These are phyloP conservation scores for Stomorhina lunata DNA, from an alignment of 2,888 invertebrate species.

Conservation along the genomic window DNA sequence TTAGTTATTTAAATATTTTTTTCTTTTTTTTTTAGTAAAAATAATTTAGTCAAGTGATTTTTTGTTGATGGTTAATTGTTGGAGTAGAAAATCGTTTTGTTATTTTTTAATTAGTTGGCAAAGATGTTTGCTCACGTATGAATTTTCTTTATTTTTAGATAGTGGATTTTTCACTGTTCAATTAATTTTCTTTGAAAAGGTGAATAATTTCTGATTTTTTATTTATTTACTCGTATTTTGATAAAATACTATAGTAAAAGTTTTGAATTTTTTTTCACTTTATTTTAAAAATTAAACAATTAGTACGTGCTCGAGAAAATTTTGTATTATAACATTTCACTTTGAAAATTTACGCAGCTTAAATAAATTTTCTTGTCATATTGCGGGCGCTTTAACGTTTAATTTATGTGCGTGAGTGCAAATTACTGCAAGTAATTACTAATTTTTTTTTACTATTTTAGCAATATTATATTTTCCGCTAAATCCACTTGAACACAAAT, in stretches of 20 bases:
- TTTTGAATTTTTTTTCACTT: slow-evolving; percentile 14
- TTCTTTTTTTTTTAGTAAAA: slow-evolving; percentile 5
- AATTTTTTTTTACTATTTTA: not conserved
- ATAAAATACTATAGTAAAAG: slow-evolving; percentile 25
- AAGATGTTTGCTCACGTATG: slow-evolving; percentile 25
- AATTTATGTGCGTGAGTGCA: slow-evolving; percentile 35
- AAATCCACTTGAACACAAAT: not conserved
- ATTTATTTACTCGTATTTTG: slow-evolving; percentile 32
- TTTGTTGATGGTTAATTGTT: slow-evolving; percentile 4
- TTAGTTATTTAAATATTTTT: slow-evolving; percentile 11
- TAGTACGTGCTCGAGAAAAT: slow-evolving; percentile 44
- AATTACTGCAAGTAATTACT: not conserved
- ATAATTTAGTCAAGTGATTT: not conserved
- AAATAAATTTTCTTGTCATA: slow-evolving; percentile 18
- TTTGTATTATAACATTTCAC: not conserved
- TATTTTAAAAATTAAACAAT: slow-evolving; percentile 25
- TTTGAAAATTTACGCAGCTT: slow-evolving; percentile 47
- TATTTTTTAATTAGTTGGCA: slow-evolving; percentile 46
- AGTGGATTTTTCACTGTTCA: not conserved
- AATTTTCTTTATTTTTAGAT: slow-evolving; percentile 32
- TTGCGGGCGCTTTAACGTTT: slow-evolving; percentile 5
- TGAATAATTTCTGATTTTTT: slow-evolving; percentile 43
- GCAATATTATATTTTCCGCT: not conserved
- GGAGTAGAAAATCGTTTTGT: slow-evolving; percentile 28
- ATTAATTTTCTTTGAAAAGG: slow-evolving; percentile 47